Evolutionary conservation across 2,797 vertebrate species (phyloP).

Genomic region (Chromobotia macracanthus): DNA sequence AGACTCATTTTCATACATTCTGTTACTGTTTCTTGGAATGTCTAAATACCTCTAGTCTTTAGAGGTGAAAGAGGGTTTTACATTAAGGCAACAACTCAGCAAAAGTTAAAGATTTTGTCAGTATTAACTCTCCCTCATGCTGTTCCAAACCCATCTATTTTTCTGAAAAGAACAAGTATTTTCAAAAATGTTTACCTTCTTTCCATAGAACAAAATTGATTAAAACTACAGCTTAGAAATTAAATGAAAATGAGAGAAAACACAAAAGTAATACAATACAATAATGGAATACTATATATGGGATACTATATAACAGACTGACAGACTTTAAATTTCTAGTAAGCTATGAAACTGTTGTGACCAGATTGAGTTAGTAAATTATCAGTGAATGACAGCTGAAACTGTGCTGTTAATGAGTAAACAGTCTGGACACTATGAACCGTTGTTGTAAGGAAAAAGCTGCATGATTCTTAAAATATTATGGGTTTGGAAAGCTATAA

Average conservation of each 20-base stretch:
- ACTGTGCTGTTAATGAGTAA: not conserved
- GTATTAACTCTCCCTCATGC: not conserved
- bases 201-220: not conserved
- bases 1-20: conserved; percentile 69
- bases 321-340: not conserved
- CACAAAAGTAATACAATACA: not conserved
- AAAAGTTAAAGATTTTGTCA: not conserved
- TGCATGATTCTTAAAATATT: not conserved
- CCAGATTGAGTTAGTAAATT: not conserved
- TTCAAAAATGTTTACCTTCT: not conserved
- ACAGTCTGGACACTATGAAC: conserved; percentile 2
- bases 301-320: not conserved
- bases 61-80: not conserved
- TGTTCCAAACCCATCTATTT: not conserved
- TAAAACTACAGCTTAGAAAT: no score
- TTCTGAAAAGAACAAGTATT: not conserved
- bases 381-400: not conserved
- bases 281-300: not conserved
- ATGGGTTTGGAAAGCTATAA: not conserved
- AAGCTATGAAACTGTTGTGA: not conserved
- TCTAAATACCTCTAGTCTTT: conserved; percentile 1
- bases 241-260: not conserved
- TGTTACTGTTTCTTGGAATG: conserved; percentile 42
- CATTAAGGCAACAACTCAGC: not conserved
- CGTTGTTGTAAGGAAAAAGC: not conserved